phyloP scores from a whole-genome alignment of 2,797 vertebrate species.

The Allobates femoralis region DNA sequence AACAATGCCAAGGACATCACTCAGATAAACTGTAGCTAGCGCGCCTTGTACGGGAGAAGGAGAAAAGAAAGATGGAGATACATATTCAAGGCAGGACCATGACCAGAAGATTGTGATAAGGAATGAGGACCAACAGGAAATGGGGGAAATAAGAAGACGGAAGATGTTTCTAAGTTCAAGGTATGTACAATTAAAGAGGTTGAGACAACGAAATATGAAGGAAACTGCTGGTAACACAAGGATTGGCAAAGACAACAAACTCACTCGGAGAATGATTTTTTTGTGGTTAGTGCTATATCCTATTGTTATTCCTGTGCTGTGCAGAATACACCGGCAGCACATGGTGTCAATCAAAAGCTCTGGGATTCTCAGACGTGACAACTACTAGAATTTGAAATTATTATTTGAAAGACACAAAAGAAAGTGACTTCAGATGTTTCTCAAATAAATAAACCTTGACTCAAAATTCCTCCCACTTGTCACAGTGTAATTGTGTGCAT shows the following conservation, averaged over 20 bases:
- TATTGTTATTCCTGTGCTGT: not conserved
- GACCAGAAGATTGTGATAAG: not conserved
- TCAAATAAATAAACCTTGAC: not conserved
- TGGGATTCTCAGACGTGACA: not conserved
- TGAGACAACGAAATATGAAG: not conserved
- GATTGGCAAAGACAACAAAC: constrained; percentile 9
- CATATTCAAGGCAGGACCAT: not conserved
- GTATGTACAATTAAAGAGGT: not conserved
- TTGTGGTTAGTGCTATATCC: not conserved
- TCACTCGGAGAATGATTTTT: not conserved
- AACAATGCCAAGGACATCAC: constrained; percentile 60
- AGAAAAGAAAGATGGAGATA: constrained; percentile 48
- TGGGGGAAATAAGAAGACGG: not conserved
- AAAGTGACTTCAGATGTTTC: not conserved
- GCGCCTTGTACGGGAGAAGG: constrained; percentile 59
- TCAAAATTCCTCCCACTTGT: not conserved
- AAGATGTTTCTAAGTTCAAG: not conserved
- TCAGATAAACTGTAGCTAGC: constrained; percentile 53
- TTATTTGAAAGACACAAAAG: not conserved
- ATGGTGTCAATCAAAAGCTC: not conserved
- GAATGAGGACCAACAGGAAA: not conserved
- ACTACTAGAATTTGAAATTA: not conserved
- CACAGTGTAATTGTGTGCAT: not conserved
- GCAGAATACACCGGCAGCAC: not conserved
- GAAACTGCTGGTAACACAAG: not conserved